Percentiles rank a stretch among this genome's conserved stretches.
Conservation (phyloP, 2,797 vertebrate species). For the Pygocentrus nattereri region DNA sequence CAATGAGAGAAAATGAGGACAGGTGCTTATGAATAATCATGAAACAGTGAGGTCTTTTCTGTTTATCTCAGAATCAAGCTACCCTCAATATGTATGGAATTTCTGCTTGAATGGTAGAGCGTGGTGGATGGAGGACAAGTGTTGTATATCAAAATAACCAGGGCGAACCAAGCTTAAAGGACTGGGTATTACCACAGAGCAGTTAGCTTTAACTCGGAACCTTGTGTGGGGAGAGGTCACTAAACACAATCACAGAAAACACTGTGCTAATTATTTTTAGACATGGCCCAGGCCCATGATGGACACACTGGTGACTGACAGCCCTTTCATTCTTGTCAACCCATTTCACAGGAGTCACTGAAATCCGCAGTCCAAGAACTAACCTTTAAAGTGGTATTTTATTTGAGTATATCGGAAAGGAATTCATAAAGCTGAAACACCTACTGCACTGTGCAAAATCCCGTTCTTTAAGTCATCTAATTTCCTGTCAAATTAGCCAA, state of each 20-base stretch:
- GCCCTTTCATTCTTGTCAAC: conserved; percentile 8
- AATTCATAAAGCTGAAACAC: not conserved
- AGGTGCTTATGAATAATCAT: conserved; percentile 47
- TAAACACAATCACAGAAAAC: too few relatives aligned
- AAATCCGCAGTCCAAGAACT: too few relatives aligned
- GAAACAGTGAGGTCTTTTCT: not conserved
- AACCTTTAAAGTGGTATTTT: conserved; percentile 16
- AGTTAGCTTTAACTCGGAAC: too few relatives aligned
- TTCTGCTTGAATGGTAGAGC: not conserved
- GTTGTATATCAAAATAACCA: not conserved
- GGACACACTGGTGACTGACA: conserved; percentile 11
- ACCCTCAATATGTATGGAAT: conserved; percentile 14
- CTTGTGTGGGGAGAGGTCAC: too few relatives aligned
- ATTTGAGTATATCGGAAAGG: not conserved
- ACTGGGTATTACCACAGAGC: too few relatives aligned
- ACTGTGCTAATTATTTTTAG: not conserved
- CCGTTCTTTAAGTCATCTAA: too few relatives aligned
- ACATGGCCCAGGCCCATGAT: not conserved
- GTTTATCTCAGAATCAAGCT: conserved; percentile 5
- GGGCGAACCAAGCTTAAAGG: too few relatives aligned
- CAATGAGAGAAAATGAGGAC: conserved; percentile 16
- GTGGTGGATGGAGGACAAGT: too few relatives aligned
- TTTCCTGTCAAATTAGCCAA: too few relatives aligned
- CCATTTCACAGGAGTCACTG: not conserved
- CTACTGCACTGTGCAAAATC: too few relatives aligned